phyloP scores from a whole-genome alignment of 2,888 invertebrate species.

The Apotomis capreana region DNA sequence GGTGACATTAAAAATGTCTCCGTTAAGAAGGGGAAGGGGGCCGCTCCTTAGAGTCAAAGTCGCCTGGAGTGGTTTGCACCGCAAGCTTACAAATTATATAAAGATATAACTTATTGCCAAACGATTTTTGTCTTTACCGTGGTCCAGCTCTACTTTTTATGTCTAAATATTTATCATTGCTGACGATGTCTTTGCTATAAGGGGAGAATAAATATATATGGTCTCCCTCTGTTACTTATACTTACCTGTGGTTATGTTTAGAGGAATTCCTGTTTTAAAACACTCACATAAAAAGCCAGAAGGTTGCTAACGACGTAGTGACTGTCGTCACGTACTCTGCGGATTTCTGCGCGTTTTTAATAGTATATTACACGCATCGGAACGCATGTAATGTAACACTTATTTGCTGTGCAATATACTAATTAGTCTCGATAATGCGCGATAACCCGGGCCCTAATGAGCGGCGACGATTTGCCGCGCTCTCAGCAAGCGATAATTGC shows the following conservation, averaged over 20 bases:
- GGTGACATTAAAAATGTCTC: slow-evolving; percentile 81
- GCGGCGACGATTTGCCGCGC: slow-evolving; percentile 69
- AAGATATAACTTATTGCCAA: slow-evolving; percentile 43
- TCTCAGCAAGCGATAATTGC: slow-evolving; percentile 66
- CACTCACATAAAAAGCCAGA: background rate
- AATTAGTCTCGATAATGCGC: slow-evolving; percentile 70
- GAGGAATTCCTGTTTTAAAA: background rate
- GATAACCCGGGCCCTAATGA: slow-evolving; percentile 71
- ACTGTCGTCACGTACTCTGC: slow-evolving; percentile 18
- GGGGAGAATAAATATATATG: slow-evolving; percentile 61
- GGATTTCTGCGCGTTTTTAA: slow-evolving; percentile 25
- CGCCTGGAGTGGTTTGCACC: slow-evolving; percentile 58
- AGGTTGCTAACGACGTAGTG: slow-evolving; percentile 5
- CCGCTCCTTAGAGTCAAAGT: slow-evolving; percentile 68
- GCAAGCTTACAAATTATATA: slow-evolving; percentile 49
- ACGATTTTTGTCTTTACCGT: slow-evolving; percentile 51
- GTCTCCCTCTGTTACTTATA: slow-evolving; percentile 48
- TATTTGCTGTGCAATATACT: slow-evolving; percentile 48
- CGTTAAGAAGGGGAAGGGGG: slow-evolving; percentile 77
- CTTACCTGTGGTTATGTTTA: slow-evolving; percentile 9
- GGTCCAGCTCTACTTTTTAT: slow-evolving; percentile 57
- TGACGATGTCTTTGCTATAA: slow-evolving; percentile 60
- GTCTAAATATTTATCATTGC: slow-evolving; percentile 69
- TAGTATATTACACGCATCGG: slow-evolving; percentile 34
- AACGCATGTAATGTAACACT: slow-evolving; percentile 41